Evolutionary conservation across 2,888 invertebrate genomes (phyloP), one percentile per base, ranked within the genome.

Genomic region (Drosophila incognita): DNA sequence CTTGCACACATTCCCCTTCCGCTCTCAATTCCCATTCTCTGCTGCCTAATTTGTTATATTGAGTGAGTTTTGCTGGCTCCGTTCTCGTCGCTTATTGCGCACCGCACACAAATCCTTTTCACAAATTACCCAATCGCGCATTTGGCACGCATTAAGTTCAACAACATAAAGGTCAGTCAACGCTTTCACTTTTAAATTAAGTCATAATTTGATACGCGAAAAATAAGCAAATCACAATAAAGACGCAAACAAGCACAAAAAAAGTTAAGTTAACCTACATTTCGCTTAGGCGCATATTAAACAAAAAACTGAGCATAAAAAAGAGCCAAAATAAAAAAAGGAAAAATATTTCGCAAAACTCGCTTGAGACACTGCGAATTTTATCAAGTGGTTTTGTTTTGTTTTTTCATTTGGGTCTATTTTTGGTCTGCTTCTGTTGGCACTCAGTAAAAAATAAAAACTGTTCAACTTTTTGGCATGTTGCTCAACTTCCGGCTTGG

Each of bases 101-200:
- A 68, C 21, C 27, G 72, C 57, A 63, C 15, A 38, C 49, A 49
- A 27, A 33, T 58, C 51, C 48, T 29, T 53, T 11, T 42, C 27
- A 13, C 38, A 54, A 67, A 59, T 85, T 85, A 84, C 74, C 66
- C 79, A 89, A 84, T 66, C 69, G 57, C 65, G 31, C 27, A 60
- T 67, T 64, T 48, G 60, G 68, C 46, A 77, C 66, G 58, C 68
- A 59, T 36, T 52, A 6, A 69, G 57, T 54, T 60, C 52, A 42
- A 36, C 68, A 8, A 24, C 15, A 46, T 4, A 21, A 46, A 24
- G 15, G 8, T 8, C 15, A 24, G 38, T 48, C 53, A 73, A 75
- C 77, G 85, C 85, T 85, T 89, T 85, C 85, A 89, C 85, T 85
- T 85, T 85, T 87, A 78, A 89, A 85, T 89, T 85, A 85, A 85